Evolutionary conservation across 2,888 invertebrate species (phyloP).

Genomic region (Cynaeus angustus): DNA sequence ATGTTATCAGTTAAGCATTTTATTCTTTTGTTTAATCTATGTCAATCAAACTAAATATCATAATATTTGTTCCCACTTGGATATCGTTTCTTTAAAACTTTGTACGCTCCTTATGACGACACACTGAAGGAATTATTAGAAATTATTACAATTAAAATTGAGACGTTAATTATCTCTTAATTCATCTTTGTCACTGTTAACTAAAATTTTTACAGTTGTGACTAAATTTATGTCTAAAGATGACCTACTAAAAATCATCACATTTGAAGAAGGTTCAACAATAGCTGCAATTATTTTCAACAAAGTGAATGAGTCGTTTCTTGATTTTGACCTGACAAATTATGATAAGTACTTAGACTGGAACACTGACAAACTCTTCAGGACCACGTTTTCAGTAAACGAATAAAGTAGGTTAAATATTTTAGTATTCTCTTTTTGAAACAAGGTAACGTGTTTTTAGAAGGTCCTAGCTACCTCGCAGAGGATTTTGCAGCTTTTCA

Average conservation of each 20-base stretch:
- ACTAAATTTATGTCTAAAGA: background rate
- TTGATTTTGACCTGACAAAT: constrained; percentile 63
- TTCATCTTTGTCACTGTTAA: too few relatives aligned
- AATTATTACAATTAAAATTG: constrained; percentile 63
- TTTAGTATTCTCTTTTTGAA: background rate
- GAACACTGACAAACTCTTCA: constrained; percentile 59
- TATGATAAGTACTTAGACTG: constrained; percentile 59
- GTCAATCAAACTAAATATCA: constrained; percentile 61
- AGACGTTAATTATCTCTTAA: constrained; percentile 59
- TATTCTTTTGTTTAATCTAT: too few relatives aligned
- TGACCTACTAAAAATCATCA: background rate
- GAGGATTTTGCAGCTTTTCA: constrained; percentile 76
- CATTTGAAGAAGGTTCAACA: background rate
- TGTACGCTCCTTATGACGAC: constrained; percentile 63
- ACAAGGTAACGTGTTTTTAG: constrained; percentile 60
- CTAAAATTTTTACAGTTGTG: background rate
- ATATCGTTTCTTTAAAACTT: constrained; percentile 54
- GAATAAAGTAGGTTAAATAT: background rate
- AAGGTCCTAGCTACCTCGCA: constrained; percentile 69
- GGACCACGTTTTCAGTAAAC: background rate
- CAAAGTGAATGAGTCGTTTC: background rate
- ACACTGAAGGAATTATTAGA: constrained; percentile 62
- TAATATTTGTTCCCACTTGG: constrained; percentile 48
- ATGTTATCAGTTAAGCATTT: too few relatives aligned
- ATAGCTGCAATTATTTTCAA: constrained; percentile 4